Conservation (phyloP, 2,888 invertebrate species). For the Macaria notata region DNA sequence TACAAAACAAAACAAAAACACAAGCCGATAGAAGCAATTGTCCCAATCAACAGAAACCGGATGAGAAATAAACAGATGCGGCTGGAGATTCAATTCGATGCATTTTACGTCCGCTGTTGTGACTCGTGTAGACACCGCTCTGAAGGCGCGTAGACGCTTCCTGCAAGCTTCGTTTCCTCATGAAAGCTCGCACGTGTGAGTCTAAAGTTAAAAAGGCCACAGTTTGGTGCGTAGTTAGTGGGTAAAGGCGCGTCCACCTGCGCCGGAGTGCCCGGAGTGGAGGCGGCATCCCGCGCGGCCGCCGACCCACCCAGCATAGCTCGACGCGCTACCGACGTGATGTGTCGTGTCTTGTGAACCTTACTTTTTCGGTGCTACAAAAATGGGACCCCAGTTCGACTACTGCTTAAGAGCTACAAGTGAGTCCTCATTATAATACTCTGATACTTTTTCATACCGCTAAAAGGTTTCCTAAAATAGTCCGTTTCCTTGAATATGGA, state of each 20-base stretch:
- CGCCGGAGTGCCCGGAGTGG: slow-evolving; percentile 53
- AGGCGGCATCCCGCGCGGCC: slow-evolving; percentile 35
- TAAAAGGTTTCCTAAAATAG: slow-evolving; percentile 6
- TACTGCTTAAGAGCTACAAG: slow-evolving; percentile 76
- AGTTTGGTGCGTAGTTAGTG: slow-evolving; percentile 32
- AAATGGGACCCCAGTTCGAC: slow-evolving; percentile 78
- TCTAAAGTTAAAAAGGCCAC: slow-evolving; percentile 36
- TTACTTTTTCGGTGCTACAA: slow-evolving; percentile 33
- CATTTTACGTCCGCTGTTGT: slow-evolving; percentile 41
- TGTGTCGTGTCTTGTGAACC: slow-evolving; percentile 70
- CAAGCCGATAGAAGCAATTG: slow-evolving; percentile 20
- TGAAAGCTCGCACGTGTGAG: slow-evolving; percentile 72
- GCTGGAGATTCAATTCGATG: slow-evolving; percentile 16
- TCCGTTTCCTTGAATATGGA: slow-evolving; percentile 15
- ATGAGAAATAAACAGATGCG: slow-evolving; percentile 30
- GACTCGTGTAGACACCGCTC: slow-evolving; percentile 43
- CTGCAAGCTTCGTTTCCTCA: slow-evolving; percentile 61
- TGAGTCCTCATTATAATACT: slow-evolving; percentile 48
- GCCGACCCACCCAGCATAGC: no score
- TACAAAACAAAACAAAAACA: slow-evolving; percentile 20
- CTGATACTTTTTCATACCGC: background rate
- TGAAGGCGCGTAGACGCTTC: slow-evolving; percentile 39
- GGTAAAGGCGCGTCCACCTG: slow-evolving; percentile 54
- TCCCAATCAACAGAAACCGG: slow-evolving; percentile 32
- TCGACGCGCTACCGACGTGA: slow-evolving; percentile 54